phyloP scores from a whole-genome alignment of 2,888 invertebrate species.

The Papilio protenor region DNA sequence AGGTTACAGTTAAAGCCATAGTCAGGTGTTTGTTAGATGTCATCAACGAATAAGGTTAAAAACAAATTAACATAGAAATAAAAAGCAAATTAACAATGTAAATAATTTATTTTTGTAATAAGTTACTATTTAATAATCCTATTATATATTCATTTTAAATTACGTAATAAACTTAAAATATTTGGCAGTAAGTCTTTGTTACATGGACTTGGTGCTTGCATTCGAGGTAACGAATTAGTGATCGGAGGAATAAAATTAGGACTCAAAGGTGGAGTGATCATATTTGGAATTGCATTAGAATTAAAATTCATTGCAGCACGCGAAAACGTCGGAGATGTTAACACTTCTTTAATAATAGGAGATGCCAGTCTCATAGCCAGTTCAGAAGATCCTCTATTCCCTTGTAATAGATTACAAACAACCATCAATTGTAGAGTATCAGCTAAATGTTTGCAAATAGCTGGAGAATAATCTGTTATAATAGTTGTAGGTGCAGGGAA shows the following conservation, averaged over 20 bases:
- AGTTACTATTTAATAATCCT: constrained; percentile 28
- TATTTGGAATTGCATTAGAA: constrained; percentile 40
- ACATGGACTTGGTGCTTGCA: constrained; percentile 44
- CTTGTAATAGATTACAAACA: constrained; percentile 66
- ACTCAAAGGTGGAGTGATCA: constrained; percentile 45
- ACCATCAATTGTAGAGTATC: constrained; percentile 73
- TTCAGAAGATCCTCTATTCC: constrained; percentile 57
- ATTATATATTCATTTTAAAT: constrained; percentile 14
- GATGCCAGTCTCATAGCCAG: constrained; percentile 58
- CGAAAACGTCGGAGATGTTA: constrained; percentile 55
- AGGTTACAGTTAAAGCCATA: no score
- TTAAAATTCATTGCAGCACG: constrained; percentile 58
- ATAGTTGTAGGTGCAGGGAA: constrained; percentile 58
- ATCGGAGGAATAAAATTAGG: constrained; percentile 48
- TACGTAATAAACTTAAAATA: constrained; percentile 41
- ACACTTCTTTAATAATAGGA: constrained; percentile 61
- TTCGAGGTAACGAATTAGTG: constrained; percentile 46
- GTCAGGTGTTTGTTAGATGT: no score
- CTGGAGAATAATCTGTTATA: constrained; percentile 70
- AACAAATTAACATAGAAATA: neutral
- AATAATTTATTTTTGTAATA: constrained; percentile 27
- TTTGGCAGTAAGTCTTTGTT: constrained; percentile 47
- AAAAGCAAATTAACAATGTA: neutral
- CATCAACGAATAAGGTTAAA: neutral
- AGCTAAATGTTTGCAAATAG: constrained; percentile 68